Percentiles rank a stretch among this genome's conserved stretches.
Conservation (phyloP, 1,140 invertebrate species). For the Sinella curviseta region DNA sequence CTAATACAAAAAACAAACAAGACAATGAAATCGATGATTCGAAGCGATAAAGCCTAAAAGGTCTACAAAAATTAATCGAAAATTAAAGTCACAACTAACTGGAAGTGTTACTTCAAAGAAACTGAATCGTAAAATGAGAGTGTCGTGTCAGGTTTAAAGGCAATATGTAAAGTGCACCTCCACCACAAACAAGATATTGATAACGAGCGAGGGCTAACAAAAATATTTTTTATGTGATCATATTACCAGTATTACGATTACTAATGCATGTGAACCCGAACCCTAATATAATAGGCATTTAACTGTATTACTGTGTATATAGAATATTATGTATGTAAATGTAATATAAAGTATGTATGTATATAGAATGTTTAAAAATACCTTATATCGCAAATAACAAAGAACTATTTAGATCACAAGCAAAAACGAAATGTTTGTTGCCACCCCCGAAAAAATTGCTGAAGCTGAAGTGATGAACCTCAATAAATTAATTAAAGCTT, state of each 20-base stretch:
- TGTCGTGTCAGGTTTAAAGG: background rate
- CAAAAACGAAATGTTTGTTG: background rate
- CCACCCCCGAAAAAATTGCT: slow-evolving; percentile 8
- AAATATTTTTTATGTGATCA: no score
- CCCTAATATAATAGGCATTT: no score
- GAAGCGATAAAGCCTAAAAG: no score
- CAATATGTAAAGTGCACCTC: background rate
- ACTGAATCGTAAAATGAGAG: background rate
- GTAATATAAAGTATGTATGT: background rate
- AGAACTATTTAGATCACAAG: slow-evolving; percentile 5
- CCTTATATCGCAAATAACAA: slow-evolving; percentile 24
- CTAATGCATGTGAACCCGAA: no score
- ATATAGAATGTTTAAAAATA: slow-evolving; percentile 4
- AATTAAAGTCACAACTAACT: background rate
- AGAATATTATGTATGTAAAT: slow-evolving; percentile 13
- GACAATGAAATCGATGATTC: no score
- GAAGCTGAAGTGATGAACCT: no score
- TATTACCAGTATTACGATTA: no score
- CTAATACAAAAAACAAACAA: no score
- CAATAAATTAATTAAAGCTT: background rate
- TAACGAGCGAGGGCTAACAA: no score
- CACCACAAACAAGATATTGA: no score
- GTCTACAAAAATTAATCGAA: background rate
- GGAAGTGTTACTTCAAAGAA: background rate
- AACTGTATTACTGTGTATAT: no score